Conservation (phyloP, 2,797 vertebrate species). For the Pseudotriccus pelzelni region DNA sequence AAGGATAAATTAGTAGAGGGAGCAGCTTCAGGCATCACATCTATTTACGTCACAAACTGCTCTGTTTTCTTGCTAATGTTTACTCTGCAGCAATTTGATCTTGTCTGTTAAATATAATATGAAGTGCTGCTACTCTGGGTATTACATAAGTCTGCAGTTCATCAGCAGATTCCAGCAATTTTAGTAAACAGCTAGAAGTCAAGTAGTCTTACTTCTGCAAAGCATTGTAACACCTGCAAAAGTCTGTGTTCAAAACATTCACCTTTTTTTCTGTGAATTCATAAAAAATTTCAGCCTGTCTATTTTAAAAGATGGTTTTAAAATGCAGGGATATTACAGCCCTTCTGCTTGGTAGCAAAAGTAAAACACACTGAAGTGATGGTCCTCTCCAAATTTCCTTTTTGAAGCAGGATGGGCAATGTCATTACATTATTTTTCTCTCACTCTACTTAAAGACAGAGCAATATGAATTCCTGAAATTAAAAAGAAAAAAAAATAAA, state of each 20-base stretch:
- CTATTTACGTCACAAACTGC: neutral
- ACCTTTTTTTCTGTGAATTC: neutral
- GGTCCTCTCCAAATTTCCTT: neutral
- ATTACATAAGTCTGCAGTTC: neutral
- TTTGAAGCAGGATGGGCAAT: neutral
- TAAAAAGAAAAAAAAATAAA: neutral
- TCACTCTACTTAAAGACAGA: neutral
- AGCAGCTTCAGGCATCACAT: neutral
- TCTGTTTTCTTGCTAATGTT: neutral
- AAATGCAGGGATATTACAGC: neutral
- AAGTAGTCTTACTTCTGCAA: neutral
- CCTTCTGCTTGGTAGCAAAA: neutral
- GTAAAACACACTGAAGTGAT: neutral
- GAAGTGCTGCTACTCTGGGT: neutral
- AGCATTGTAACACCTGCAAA: neutral
- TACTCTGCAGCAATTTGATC: neutral
- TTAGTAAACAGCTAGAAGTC: neutral
- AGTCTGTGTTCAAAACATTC: neutral
- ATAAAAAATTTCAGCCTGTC: neutral
- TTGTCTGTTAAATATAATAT: constrained; percentile 6
- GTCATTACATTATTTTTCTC: neutral
- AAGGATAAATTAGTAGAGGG: neutral
- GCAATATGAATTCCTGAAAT: neutral
- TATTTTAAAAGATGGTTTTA: neutral
- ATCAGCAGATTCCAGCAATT: neutral